Percentiles rank a stretch among this genome's conserved stretches.
phyloP scores from a whole-genome alignment of 2,797 vertebrate genomes.

The Argentina silus region DNA sequence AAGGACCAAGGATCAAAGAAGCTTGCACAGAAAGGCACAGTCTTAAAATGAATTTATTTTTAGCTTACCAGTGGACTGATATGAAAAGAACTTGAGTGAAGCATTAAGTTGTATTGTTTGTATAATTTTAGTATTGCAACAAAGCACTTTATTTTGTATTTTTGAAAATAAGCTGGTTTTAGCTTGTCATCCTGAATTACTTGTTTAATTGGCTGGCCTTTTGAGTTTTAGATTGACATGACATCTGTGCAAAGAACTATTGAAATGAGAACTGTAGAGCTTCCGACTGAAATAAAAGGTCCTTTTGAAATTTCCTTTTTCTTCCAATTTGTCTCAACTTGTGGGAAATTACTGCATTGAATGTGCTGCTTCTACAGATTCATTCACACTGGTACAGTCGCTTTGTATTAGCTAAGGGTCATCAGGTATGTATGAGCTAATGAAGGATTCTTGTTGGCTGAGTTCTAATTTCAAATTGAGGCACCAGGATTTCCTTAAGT shows the following conservation, averaged over 20 bases:
- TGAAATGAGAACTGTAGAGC: not conserved
- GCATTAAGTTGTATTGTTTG: slow-evolving; percentile 21
- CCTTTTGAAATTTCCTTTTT: not conserved
- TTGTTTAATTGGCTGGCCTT: slow-evolving; percentile 13
- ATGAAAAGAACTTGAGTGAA: slow-evolving; percentile 24
- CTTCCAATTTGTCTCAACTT: not conserved
- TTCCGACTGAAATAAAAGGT: slow-evolving; percentile 9
- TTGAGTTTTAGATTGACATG: not conserved
- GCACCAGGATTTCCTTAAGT: not conserved
- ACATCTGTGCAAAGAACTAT: not conserved
- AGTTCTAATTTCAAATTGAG: not conserved
- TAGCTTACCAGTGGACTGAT: slow-evolving; percentile 62
- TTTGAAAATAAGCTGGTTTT: slow-evolving; percentile 19
- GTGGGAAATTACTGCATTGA: not conserved
- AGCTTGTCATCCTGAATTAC: slow-evolving; percentile 20
- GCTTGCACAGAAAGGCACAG: slow-evolving; percentile 57
- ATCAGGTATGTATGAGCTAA: too few species aligned
- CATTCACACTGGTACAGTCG: too few species aligned
- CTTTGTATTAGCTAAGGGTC: too few species aligned
- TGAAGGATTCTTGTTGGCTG: too few species aligned
- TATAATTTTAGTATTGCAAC: slow-evolving; percentile 43
- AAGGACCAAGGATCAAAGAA: slow-evolving; percentile 66
- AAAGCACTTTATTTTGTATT: slow-evolving; percentile 48
- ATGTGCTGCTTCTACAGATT: too few species aligned
- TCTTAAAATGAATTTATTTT: slow-evolving; percentile 63